phyloP scores from a whole-genome alignment of 2,113 vertebrate species.

The Tupaia tana region DNA sequence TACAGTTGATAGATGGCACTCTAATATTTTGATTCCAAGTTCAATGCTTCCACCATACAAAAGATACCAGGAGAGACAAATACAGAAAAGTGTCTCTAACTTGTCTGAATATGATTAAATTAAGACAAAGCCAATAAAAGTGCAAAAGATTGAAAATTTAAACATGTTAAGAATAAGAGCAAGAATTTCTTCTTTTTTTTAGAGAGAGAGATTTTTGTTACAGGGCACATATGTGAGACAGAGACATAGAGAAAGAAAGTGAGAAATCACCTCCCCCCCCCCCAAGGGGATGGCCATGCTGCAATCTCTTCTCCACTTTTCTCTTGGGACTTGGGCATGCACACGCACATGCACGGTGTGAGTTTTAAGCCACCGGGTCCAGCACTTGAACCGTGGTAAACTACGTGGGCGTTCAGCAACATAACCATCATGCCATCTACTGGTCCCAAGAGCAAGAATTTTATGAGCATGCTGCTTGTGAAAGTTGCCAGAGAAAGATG shows the following conservation, averaged over 20 bases:
- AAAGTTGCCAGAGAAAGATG: constrained; percentile 7
- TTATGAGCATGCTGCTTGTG: neutral
- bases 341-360: too few species aligned
- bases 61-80: neutral
- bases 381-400: too few species aligned
- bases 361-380: too few species aligned
- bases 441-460: neutral
- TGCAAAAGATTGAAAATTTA: neutral
- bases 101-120: neutral
- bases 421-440: too few species aligned
- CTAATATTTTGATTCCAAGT: neutral
- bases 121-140: constrained; percentile 24
- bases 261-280: too few species aligned
- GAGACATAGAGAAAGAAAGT: too few species aligned
- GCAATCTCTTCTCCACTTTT: too few species aligned
- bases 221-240: too few species aligned
- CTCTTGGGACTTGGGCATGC: too few species aligned
- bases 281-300: too few species aligned
- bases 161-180: neutral
- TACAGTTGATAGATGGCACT: neutral
- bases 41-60: neutral
- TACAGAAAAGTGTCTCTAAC: neutral
- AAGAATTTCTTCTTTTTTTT: neutral
- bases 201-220: too few species aligned
- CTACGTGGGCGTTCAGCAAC: too few species aligned